Evolutionary conservation across 2,888 invertebrate genomes (phyloP).

Genomic region (Dinocampus coccinellae): DNA sequence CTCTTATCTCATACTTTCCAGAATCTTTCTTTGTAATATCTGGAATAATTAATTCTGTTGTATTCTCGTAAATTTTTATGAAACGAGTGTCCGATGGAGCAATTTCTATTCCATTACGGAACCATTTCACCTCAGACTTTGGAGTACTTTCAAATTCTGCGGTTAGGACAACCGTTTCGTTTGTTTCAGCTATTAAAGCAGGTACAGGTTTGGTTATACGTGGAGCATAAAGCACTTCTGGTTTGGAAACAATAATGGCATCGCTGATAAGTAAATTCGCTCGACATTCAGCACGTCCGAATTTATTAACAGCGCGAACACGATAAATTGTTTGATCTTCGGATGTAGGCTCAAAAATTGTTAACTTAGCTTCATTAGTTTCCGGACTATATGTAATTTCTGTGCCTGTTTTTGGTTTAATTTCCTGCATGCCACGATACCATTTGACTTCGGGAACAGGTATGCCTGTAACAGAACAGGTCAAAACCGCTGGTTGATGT

Average conservation of each 20-base stretch:
- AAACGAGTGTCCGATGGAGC: slow-evolving; percentile 75
- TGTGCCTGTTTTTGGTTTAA: slow-evolving; percentile 73
- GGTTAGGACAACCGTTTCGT: slow-evolving; percentile 77
- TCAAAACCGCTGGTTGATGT: slow-evolving; percentile 75
- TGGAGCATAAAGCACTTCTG: slow-evolving; percentile 76
- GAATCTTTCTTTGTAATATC: slow-evolving; percentile 81
- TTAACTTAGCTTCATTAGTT: slow-evolving; percentile 76
- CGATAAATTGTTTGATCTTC: slow-evolving; percentile 80
- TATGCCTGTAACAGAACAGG: slow-evolving; percentile 78
- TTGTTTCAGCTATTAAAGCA: slow-evolving; percentile 80
- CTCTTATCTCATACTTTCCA: slow-evolving; percentile 90
- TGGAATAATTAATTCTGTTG: slow-evolving; percentile 76
- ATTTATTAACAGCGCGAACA: slow-evolving; percentile 80
- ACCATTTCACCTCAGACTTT: slow-evolving; percentile 85
- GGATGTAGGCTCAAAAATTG: slow-evolving; percentile 75
- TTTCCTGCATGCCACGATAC: slow-evolving; percentile 76
- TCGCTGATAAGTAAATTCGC: slow-evolving; percentile 78
- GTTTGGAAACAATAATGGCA: slow-evolving; percentile 70
- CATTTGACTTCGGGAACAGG: slow-evolving; percentile 81
- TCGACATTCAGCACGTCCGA: slow-evolving; percentile 80
- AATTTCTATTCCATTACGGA: slow-evolving; percentile 84
- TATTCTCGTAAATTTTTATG: slow-evolving; percentile 74
- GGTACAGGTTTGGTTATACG: slow-evolving; percentile 84
- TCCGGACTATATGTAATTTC: slow-evolving; percentile 74
- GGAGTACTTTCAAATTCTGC: slow-evolving; percentile 82